These are phyloP conservation scores for Lottia scabra DNA, from an alignment of 2,888 invertebrate species.

Conservation along the genomic window DNA sequence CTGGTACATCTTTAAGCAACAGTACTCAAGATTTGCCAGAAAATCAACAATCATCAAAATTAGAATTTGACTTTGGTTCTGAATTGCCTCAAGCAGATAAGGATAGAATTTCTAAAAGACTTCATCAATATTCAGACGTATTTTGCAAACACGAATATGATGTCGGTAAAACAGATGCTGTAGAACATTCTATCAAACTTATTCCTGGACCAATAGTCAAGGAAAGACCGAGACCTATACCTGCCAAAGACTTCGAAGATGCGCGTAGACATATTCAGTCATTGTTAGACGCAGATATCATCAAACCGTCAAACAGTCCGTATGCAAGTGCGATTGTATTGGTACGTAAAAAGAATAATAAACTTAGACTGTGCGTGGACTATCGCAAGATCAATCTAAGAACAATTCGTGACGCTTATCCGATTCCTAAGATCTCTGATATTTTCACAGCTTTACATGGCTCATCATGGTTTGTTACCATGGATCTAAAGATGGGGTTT, in stretches of 20 bases:
- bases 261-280: background rate
- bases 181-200: constrained; percentile 1
- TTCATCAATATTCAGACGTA: background rate
- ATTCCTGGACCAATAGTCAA: background rate
- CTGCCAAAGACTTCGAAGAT: constrained; percentile 8
- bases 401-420: constrained; percentile 6
- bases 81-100: background rate
- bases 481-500: constrained; percentile 11
- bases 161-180: background rate
- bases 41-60: no score
- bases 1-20: no score
- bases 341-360: background rate
- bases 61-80: background rate
- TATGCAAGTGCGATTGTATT: constrained; percentile 9
- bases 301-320: constrained; percentile 8
- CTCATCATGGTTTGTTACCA: background rate
- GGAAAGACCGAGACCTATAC: constrained; percentile 10
- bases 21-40: no score
- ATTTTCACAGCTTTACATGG: constrained; percentile 9
- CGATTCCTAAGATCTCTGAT: constrained; percentile 11
- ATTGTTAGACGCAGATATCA: background rate
- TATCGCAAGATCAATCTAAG: constrained; percentile 6
- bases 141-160: constrained; percentile 16
- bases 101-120: background rate
- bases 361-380: constrained; percentile 8